Evolutionary conservation across 2,797 vertebrate genomes (phyloP).

Genomic region (Epinephelus malabaricus): DNA sequence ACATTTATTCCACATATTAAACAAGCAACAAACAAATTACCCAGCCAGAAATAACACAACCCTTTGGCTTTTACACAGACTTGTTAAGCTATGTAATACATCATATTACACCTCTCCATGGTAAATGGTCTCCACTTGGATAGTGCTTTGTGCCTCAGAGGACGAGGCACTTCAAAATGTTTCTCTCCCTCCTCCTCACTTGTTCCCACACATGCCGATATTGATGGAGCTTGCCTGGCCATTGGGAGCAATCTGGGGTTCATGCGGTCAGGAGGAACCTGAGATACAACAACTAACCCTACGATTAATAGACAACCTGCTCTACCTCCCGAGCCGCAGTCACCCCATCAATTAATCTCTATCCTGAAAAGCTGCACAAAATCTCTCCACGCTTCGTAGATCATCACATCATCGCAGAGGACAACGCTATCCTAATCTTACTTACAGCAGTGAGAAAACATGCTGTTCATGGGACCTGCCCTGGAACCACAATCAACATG

Average conservation of each 20-base stretch:
- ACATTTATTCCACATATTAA: neutral
- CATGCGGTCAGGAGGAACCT: neutral
- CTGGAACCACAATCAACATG: slow-evolving; percentile 41
- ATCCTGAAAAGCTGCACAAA: neutral
- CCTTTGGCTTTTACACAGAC: neutral
- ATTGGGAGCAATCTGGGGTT: neutral
- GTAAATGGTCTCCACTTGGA: neutral
- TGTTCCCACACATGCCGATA: neutral
- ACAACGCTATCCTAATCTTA: neutral
- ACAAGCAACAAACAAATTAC: neutral
- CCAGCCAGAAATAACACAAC: neutral
- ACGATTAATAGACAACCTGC: neutral
- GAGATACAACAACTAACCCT: neutral
- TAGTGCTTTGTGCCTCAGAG: too few species aligned
- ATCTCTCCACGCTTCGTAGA: slow-evolving; percentile 12
- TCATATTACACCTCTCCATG: neutral
- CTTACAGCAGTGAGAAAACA: slow-evolving; percentile 5
- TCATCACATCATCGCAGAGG: slow-evolving; percentile 4
- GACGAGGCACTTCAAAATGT: too few species aligned
- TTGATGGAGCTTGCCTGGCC: neutral
- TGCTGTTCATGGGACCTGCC: slow-evolving; percentile 30
- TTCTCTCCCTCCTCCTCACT: neutral
- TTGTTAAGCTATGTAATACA: neutral
- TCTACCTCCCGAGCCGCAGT: neutral
- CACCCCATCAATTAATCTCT: neutral